A percentile compares a stretch with the other conserved stretches of the same genome.
Conservation (phyloP, 53 echinoderm and acorn worm species). For the Apostichopus leukothele region DNA sequence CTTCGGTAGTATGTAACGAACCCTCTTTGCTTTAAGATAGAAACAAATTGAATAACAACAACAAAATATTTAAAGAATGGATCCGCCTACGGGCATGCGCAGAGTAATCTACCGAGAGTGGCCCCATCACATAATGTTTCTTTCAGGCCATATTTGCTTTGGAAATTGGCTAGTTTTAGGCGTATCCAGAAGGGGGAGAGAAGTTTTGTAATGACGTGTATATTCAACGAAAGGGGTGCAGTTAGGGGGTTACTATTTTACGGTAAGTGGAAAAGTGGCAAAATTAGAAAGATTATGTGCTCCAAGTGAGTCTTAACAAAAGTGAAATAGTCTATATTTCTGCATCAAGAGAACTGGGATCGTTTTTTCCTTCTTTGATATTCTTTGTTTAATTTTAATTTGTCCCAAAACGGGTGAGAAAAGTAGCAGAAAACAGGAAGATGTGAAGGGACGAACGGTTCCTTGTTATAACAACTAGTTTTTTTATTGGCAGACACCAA, state of each 20-base stretch:
- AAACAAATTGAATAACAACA: background rate
- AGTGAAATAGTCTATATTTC: too few species aligned
- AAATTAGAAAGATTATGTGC: background rate
- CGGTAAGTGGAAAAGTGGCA: too few species aligned
- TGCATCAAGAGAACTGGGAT: too few species aligned
- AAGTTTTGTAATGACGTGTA: background rate
- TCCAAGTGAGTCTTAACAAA: background rate
- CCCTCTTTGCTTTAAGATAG: background rate
- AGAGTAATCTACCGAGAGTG: background rate
- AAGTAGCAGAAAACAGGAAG: too few species aligned
- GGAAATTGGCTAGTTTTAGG: conserved; percentile 22
- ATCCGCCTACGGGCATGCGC: conserved; percentile 1
- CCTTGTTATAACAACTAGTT: too few species aligned
- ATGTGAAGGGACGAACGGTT: too few species aligned
- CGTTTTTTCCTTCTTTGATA: too few species aligned
- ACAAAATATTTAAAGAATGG: background rate
- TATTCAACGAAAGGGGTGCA: background rate
- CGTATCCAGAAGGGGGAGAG: conserved; percentile 17
- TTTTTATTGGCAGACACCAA: too few species aligned
- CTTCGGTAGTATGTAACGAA: background rate
- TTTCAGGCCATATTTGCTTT: conserved; percentile 35
- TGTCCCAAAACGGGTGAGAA: too few species aligned
- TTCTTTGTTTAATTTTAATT: too few species aligned
- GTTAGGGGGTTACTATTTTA: background rate
- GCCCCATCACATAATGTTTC: conserved; percentile 25